Base-by-base conservation (phyloP, 2,113 vertebrate genomes). In the Ammospiza caudacuta region DNA sequence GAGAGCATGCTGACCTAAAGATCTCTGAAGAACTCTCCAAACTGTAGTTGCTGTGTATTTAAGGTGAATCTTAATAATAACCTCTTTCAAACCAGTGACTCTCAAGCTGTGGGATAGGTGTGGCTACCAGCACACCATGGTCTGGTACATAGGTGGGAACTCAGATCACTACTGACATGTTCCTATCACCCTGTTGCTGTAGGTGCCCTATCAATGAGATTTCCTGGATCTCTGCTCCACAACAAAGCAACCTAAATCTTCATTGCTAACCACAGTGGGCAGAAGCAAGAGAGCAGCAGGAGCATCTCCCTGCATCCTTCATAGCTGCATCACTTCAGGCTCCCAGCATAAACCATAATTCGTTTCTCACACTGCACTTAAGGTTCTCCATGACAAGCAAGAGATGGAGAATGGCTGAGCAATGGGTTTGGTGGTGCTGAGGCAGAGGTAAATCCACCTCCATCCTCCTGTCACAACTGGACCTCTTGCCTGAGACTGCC, bases 291-390 rank as follows among this genome's bases (percentile, higher is more conserved):
- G 39, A 77, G 37, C 9, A 77, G 58, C 43, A 70, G 69, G 25
- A 54, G 25, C 52, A 80, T 12, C 44, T 90, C 64, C 44, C 52
- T 67, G 31, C 27, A 52, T 57, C 61, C 44, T 87, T 85, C 78
- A 46, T 0, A 35, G 33, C 49, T 51, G 49, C n/a, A 62, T 19
- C 63, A 22, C 72, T 69, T 83, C 35, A 73, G 82, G 39, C 43
- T 91, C 67, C 59, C 59, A 83, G 78, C 22, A 83, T 67, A 91
- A 78, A 39, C 78, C 72, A 2, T 11, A 67, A 47, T 28, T 82
- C 0, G 0, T 62, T 78, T 77, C 31, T 83, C 25, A 57, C 1
- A 6, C n/a, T 47, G 35, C 37, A 66, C 23, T 62, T 33, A 8
- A 46, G 37, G 20, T 28, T 66, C 70, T 82, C 63, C 54, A 8